Base-by-base conservation (phyloP, 1,140 invertebrate species). In the Potamilus streckersoni region DNA sequence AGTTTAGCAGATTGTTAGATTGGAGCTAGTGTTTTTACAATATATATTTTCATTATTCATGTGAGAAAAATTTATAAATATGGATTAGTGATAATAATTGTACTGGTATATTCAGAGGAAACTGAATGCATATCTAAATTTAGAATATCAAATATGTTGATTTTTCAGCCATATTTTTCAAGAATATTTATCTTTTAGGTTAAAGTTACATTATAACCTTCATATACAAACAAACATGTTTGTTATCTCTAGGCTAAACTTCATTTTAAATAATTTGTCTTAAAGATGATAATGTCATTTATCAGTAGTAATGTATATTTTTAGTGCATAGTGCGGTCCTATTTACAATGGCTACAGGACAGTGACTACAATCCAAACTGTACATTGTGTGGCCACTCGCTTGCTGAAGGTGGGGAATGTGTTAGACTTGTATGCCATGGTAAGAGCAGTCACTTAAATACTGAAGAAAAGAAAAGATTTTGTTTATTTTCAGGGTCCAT, bases 261-360 rank as follows among this genome's bases (percentile, higher is more conserved):
- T 73, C 49, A 17, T 66, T 31, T 15, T 49, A 23, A 17, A 57
- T 8, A 11, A 19, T 62, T 69, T 58, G 17, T 14, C 13, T 14
- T 69, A 4, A 66, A 12, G 16, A 67, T 16, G 17, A 19, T 80
- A 69, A 64, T 76, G 20, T 31, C 57, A 67, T 74, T 64, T 55
- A 17, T 71, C 16, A 64, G 59, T 49, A 73, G 74, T 78, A 71
- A 76, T 82, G 86, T 82, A 79, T 78, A 87, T 86, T 92, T 92
- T 79, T 89, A 99, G 97, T 99, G 98, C 89, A 94, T 99, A 79
- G 96, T 99, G 59, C 96, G 98, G 90, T 98, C 97, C 3, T 99
- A 99, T 91, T 90, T 99, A 66, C 94, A 97, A 88, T 99, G 98
- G 98, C 92, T 99, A 63, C 95, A 98, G 91, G 97, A 99, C 89